Evolutionary conservation across 2,113 vertebrate genomes (phyloP).

Genomic region (Ammospiza nelsoni): DNA sequence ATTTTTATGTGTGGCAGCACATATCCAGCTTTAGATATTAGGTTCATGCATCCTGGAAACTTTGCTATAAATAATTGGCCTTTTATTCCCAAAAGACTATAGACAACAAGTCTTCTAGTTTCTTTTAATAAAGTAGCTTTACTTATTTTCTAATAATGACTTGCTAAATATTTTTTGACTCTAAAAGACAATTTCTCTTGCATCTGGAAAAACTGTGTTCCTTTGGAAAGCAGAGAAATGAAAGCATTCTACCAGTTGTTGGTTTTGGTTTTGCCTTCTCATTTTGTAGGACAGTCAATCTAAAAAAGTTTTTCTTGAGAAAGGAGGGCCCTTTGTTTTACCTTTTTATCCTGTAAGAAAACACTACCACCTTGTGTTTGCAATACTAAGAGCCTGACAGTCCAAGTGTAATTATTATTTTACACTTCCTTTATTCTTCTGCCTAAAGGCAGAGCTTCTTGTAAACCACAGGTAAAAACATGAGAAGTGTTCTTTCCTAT

Average conservation of each 20-base stretch:
- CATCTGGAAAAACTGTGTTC: not conserved
- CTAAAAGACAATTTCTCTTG: not conserved
- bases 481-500: not conserved
- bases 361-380: conserved; percentile 65
- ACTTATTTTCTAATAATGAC: not conserved
- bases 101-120: not conserved
- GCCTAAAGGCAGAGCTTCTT: not conserved
- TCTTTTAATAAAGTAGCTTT: not conserved
- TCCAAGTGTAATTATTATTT: not conserved
- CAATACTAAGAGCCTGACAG: not conserved
- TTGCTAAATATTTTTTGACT: not conserved
- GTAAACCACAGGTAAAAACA: not conserved
- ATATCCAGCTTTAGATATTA: not conserved
- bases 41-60: not conserved
- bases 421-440: not conserved
- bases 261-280: not conserved
- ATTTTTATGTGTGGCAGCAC: not conserved
- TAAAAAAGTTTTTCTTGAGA: not conserved
- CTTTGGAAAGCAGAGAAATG: not conserved
- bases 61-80: conserved; percentile 21
- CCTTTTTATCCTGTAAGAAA: conserved; percentile 44
- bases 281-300: not conserved
- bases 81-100: not conserved
- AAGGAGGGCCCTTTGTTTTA: not conserved
- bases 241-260: not conserved